Conservation (phyloP, 1,140 invertebrate species). For the Zaprionus ghesquierei region DNA sequence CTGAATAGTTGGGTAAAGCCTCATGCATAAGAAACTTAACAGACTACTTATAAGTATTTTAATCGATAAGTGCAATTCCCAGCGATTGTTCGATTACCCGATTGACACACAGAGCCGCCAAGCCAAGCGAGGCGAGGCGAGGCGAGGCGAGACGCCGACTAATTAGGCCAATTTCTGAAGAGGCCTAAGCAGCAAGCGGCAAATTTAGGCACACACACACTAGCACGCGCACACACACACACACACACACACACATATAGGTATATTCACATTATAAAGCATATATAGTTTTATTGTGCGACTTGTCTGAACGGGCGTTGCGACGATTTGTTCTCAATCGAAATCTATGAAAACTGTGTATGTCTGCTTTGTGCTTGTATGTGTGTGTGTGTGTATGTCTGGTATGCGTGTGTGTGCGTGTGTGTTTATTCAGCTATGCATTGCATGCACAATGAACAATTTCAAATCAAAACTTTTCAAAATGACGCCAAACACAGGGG, state of each 20-base stretch:
- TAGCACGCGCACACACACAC: background rate
- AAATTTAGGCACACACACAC: background rate
- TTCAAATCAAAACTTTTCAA: conserved; percentile 36
- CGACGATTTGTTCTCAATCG: conserved; percentile 18
- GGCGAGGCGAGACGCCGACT: background rate
- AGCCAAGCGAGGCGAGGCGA: background rate
- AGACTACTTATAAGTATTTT: too few relatives aligned
- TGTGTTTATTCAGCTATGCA: conserved; percentile 23
- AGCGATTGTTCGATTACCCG: background rate
- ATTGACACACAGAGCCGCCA: background rate
- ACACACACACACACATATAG: background rate
- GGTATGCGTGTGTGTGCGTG: background rate
- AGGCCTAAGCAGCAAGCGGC: background rate
- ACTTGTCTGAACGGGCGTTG: background rate
- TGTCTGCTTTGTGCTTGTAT: background rate
- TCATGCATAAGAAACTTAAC: too few relatives aligned
- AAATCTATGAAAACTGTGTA: conserved; percentile 8
- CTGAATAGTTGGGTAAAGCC: too few relatives aligned
- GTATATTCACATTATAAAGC: background rate
- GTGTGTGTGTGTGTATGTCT: background rate
- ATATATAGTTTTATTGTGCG: background rate
- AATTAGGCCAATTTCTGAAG: background rate
- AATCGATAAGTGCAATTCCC: too few relatives aligned
- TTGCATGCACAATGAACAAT: conserved; percentile 34
- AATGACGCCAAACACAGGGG: conserved; percentile 16